phyloP scores from a whole-genome alignment of 2,888 invertebrate genomes.

The Isoperla grammatica region DNA sequence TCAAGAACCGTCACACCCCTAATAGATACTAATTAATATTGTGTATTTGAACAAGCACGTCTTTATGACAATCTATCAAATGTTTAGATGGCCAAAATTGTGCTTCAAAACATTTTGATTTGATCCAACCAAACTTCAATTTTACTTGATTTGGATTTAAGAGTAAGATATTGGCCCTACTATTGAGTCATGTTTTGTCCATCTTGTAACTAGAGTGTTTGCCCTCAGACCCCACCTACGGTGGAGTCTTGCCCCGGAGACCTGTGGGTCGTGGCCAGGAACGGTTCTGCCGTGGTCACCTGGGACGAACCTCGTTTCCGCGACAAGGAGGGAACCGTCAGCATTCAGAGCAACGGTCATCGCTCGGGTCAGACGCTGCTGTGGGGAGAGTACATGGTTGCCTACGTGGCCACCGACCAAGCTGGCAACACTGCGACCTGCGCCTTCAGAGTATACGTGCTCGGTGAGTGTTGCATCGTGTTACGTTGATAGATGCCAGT shows the following conservation, averaged over 20 bases:
- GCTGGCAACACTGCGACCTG: slow-evolving; percentile 89
- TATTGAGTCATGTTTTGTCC: too few relatives aligned
- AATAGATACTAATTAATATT: too few relatives aligned
- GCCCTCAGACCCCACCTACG: slow-evolving; percentile 61
- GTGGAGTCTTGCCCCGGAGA: slow-evolving; percentile 91
- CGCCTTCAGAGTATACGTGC: slow-evolving; percentile 82
- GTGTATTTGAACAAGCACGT: too few relatives aligned
- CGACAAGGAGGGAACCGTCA: slow-evolving; percentile 78
- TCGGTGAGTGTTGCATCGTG: slow-evolving; percentile 70
- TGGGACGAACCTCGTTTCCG: slow-evolving; percentile 92
- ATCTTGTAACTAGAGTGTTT: background rate
- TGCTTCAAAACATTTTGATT: too few relatives aligned
- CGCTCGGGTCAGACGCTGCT: slow-evolving; percentile 80
- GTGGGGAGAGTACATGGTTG: slow-evolving; percentile 89
- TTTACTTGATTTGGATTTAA: too few relatives aligned
- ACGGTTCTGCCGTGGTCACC: slow-evolving; percentile 81
- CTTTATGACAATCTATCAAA: too few relatives aligned
- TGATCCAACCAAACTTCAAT: too few relatives aligned
- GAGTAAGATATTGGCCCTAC: too few relatives aligned
- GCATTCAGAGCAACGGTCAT: slow-evolving; percentile 79
- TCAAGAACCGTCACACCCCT: too few relatives aligned
- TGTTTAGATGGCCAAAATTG: too few relatives aligned
- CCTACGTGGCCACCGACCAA: slow-evolving; percentile 89
- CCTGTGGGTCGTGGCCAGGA: slow-evolving; percentile 88
- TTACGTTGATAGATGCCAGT: too few relatives aligned